Evolutionary conservation across 2,113 vertebrate genomes (phyloP).

Genomic region (Hippoglossus stenolepis): DNA sequence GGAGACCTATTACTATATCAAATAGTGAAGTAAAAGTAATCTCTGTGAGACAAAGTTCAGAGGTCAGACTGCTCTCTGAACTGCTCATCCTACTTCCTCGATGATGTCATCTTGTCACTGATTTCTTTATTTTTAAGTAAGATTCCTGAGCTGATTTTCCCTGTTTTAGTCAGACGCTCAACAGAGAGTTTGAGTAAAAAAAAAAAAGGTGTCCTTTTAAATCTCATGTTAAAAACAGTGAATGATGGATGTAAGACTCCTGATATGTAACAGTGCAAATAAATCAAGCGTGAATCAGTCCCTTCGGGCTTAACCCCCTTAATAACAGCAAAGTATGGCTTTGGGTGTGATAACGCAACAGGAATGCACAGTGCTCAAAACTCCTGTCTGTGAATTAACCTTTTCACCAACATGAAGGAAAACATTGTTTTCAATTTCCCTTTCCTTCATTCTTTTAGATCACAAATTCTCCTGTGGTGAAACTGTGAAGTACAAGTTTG

Average conservation of each 20-base stretch:
- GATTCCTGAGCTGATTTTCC: too few relatives aligned
- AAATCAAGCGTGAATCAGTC: slow-evolving; percentile 24
- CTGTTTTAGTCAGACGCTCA: too few relatives aligned
- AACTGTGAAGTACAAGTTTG: slow-evolving; percentile 93
- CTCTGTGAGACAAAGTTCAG: too few relatives aligned
- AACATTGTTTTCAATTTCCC: slow-evolving; percentile 1
- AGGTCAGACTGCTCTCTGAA: too few relatives aligned
- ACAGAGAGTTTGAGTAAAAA: too few relatives aligned
- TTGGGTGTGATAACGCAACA: slow-evolving; percentile 29
- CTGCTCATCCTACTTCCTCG: too few relatives aligned
- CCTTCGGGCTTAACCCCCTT: slow-evolving; percentile 13
- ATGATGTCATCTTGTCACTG: too few relatives aligned
- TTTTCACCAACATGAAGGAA: slow-evolving; percentile 1
- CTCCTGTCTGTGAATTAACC: slow-evolving; percentile 9
- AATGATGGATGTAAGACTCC: neutral
- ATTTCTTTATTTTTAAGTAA: too few relatives aligned
- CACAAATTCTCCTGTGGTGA: slow-evolving; percentile 87
- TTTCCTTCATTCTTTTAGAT: slow-evolving; percentile 77
- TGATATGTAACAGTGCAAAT: neutral
- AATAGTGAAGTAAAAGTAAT: too few relatives aligned
- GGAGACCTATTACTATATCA: too few relatives aligned
- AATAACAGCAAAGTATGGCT: slow-evolving; percentile 23
- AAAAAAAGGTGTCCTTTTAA: neutral
- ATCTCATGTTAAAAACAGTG: neutral
- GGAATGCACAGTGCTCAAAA: slow-evolving; percentile 35